Percentiles rank a stretch among this genome's conserved stretches.
Conservation (phyloP, 1,140 invertebrate species). For the Atopsyche davidsoni region DNA sequence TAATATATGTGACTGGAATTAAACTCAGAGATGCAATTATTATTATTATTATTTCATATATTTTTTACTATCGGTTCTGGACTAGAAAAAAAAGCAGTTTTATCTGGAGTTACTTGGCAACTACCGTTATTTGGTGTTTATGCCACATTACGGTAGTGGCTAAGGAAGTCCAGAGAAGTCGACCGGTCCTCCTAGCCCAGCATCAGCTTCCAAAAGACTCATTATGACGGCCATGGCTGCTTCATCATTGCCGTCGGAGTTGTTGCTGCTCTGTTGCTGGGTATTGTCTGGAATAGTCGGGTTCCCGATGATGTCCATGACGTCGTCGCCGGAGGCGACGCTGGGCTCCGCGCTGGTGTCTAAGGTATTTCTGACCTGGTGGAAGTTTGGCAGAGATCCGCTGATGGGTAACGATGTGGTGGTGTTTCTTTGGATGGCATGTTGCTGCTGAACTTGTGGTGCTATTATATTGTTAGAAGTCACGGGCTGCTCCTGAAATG, state of each 20-base stretch:
- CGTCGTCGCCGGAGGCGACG: conserved; percentile 43
- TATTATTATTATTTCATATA: too few relatives aligned
- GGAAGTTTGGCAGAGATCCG: conserved; percentile 20
- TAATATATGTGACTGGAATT: too few relatives aligned
- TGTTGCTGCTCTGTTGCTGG: conserved; percentile 40
- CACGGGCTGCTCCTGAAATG: too few relatives aligned
- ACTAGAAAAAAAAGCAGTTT: too few relatives aligned
- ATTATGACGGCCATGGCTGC: conserved; percentile 90
- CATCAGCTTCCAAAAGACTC: conserved; percentile 80
- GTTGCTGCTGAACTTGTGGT: too few relatives aligned
- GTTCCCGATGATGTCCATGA: conserved; percentile 57
- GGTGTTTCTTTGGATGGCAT: too few relatives aligned
- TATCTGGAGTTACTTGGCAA: too few relatives aligned
- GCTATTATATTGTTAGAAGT: too few relatives aligned
- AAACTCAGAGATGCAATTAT: too few relatives aligned
- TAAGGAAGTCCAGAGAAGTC: conserved; percentile 84
- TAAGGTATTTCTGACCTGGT: conserved; percentile 4
- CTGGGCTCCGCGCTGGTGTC: conserved; percentile 8
- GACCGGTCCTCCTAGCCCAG: conserved; percentile 57
- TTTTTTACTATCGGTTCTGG: too few relatives aligned
- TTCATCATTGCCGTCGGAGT: conserved; percentile 76
- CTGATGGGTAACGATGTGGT: conserved; percentile 4
- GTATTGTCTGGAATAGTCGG: conserved; percentile 46
- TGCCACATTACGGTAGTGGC: conserved; percentile 71
- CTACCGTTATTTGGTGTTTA: too few relatives aligned